Conservation (phyloP, 2,113 vertebrate genomes). For the Gymnarchus niloticus region DNA sequence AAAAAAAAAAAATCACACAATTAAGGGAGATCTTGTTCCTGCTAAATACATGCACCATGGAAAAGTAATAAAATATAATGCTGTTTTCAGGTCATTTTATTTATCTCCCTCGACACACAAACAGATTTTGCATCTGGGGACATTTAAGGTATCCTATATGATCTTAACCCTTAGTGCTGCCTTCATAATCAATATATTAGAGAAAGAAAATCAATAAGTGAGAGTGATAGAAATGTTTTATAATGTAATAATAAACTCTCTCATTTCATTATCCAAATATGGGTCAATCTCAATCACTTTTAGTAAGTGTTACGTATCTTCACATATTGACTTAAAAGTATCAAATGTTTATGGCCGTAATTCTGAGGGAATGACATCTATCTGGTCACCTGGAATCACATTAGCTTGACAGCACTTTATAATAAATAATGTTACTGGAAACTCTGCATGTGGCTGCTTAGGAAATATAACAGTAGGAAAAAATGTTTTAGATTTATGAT, state of each 20-base stretch:
- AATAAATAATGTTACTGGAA: too few species aligned
- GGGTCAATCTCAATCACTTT: too few species aligned
- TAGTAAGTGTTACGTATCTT: too few species aligned
- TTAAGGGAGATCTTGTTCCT: neutral
- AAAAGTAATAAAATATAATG: neutral
- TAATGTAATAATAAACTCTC: neutral
- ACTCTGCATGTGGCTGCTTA: too few species aligned
- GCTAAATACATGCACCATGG: neutral
- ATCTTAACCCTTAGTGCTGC: neutral
- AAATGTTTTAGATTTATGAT: too few species aligned
- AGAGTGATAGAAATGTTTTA: neutral
- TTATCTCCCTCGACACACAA: neutral
- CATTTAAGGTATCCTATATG: neutral
- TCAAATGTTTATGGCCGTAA: too few species aligned
- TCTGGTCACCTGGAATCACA: too few species aligned
- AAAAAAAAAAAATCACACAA: neutral
- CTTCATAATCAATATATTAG: neutral
- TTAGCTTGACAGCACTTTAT: too few species aligned
- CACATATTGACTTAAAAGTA: too few species aligned
- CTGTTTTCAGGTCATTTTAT: neutral
- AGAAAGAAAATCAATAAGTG: neutral
- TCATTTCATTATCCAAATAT: neutral
- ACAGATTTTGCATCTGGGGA: neutral
- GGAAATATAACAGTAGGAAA: too few species aligned
- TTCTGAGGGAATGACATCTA: too few species aligned